A percentile compares a stretch with the other conserved stretches of the same genome.
Evolutionary conservation across 2,888 invertebrate genomes (phyloP).

Genomic region (Microctonus hyperodae): DNA sequence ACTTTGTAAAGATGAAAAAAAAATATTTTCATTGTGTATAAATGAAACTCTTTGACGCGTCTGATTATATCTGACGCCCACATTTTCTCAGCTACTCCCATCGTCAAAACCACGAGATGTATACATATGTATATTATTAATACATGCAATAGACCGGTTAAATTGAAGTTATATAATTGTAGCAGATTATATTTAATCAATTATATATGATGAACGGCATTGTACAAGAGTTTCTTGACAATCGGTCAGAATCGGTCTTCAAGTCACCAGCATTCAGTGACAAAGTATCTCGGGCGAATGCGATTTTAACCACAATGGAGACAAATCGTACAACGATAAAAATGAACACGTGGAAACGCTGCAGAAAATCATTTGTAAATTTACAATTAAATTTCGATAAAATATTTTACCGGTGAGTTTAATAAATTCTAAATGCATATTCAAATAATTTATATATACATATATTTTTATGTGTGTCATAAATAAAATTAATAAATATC

Average conservation of each 20-base stretch:
- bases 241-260: conserved; percentile 18
- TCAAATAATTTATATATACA: background rate
- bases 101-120: background rate
- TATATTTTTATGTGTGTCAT: too few species aligned
- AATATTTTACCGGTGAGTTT: conserved; percentile 51
- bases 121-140: background rate
- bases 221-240: background rate
- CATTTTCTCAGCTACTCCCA: background rate
- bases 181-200: conserved; percentile 22
- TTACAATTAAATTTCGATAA: conserved; percentile 44
- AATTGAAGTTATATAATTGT: conserved; percentile 23
- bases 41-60: background rate
- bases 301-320: conserved; percentile 42
- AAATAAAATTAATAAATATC: too few species aligned
- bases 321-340: conserved; percentile 25
- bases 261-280: conserved; percentile 43
- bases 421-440: background rate
- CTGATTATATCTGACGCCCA: conserved; percentile 3
- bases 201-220: background rate
- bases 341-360: conserved; percentile 41
- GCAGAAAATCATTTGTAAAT: conserved; percentile 40
- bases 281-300: conserved; percentile 30
- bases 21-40: too few species aligned
- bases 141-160: conserved; percentile 3
- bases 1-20: too few species aligned